Conservation (phyloP, 1,140 invertebrate genomes). For the Cotesia glomerata region DNA sequence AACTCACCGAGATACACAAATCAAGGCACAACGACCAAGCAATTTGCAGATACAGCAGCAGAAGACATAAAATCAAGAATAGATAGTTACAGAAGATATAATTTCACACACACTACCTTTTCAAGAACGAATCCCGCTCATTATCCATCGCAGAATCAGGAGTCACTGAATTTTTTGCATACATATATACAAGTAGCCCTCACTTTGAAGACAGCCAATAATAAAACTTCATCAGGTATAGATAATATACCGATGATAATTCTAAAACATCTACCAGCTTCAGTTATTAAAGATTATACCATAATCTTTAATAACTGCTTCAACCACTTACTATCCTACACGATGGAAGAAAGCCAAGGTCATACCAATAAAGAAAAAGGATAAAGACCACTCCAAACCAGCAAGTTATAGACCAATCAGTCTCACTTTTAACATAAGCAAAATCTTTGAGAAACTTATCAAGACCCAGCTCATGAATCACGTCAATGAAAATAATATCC, state of each 20-base stretch:
- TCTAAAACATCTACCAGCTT: background rate
- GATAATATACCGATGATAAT: background rate
- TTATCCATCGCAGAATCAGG: background rate
- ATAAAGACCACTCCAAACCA: conserved; percentile 30
- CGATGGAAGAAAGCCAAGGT: conserved; percentile 39
- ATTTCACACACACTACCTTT: background rate
- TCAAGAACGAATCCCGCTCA: background rate
- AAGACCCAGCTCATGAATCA: background rate
- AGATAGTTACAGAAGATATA: background rate
- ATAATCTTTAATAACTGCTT: conserved; percentile 30
- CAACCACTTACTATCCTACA: conserved; percentile 34
- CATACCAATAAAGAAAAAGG: conserved; percentile 34
- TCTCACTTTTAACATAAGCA: conserved; percentile 35
- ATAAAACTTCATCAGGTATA: conserved; percentile 16
- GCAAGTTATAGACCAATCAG: conserved; percentile 39
- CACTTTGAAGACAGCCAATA: background rate
- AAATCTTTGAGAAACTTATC: conserved; percentile 4
- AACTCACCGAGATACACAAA: conserved; percentile 11
- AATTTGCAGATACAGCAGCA: background rate
- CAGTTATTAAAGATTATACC: background rate
- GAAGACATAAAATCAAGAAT: background rate
- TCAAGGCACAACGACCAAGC: background rate
- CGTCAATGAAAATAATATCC: background rate
- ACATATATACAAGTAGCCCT: background rate
- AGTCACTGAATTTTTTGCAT: background rate